Evolutionary conservation across 2,888 invertebrate genomes (phyloP), one percentile per base, ranked within the genome.

Genomic region (Napeogenes sylphis): DNA sequence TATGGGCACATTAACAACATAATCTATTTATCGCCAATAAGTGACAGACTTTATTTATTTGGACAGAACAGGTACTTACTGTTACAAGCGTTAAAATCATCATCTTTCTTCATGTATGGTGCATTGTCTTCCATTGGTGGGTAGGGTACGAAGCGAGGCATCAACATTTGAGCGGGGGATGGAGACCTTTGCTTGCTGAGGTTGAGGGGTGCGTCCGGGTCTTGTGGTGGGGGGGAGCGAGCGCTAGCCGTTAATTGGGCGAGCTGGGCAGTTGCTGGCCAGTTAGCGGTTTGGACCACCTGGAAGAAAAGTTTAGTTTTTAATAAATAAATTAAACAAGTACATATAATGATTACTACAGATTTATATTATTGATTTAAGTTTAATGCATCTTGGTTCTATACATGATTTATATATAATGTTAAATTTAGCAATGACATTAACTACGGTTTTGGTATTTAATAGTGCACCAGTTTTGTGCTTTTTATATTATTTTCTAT

Each of bases 201-300:
- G 87, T 98, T 98, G 54, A 98, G 91, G 2, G 98, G 98, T 2
- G 96, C 93, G 80, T 97, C 97, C 0, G 95, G 93, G 83, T 95
- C 95, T 45, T 89, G 91, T 0, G 94, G 91, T 0, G 89, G 94
- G 0, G 93, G 92, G 35, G 92, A 92, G 55, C 92, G 90, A 35
- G 84, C 82, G 68, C 81, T 83, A 12, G 92, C 92, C 2, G 93
- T 91, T 76, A 95, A 92, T 76, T 95, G 95, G 0, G 94, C 94
- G 38, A 95, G 90, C 77, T 95, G 95, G 1, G 94, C 93, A 14
- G 94, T 93, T 60, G 94, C 93, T 35, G 93, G 91, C 94, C 94
- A 94, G 47, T 81, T 75, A 55, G 93, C 93, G 69, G 93, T 84
- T 74, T 93, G 93, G 21, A 81, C 78, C 61, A 83, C 84, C 88